Evolutionary conservation across 1,140 invertebrate genomes (phyloP).

Genomic region (Stegodyphus dumicola): DNA sequence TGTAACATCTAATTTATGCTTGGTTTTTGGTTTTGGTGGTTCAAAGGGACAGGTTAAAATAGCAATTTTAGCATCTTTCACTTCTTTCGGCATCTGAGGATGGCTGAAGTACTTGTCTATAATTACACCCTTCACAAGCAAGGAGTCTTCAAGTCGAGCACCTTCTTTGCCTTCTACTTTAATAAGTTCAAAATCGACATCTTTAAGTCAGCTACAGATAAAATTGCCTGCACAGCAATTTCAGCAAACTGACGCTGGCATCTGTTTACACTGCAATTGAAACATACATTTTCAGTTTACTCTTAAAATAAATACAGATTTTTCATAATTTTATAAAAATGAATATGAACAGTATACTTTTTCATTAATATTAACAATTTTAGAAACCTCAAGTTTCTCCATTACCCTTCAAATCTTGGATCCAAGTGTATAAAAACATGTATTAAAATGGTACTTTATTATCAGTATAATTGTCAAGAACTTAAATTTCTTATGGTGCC

Average conservation of each 20-base stretch:
- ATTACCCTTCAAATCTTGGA: too few relatives aligned
- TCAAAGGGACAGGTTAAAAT: conserved; percentile 99
- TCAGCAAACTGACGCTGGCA: conserved; percentile 96
- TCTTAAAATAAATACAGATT: not conserved
- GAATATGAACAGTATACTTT: not conserved
- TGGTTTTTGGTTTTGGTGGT: conserved; percentile 99
- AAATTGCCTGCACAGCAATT: conserved; percentile 96
- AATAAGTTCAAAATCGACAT: conserved; percentile 99
- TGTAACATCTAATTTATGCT: conserved; percentile 98
- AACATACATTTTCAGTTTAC: not conserved
- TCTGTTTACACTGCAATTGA: conserved; percentile 73
- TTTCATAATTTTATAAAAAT: not conserved
- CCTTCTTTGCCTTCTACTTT: conserved; percentile 99
- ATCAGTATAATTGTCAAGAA: too few relatives aligned
- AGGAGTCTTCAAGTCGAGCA: conserved; percentile 95
- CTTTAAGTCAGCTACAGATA: conserved; percentile 92
- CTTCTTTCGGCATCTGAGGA: conserved; percentile 97
- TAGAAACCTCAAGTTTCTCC: too few relatives aligned
- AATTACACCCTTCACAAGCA: conserved; percentile 96
- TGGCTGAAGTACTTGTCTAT: conserved; percentile 99
- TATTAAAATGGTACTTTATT: too few relatives aligned
- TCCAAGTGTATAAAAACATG: too few relatives aligned
- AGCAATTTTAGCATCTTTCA: conserved; percentile 91
- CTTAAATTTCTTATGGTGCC: too few relatives aligned
- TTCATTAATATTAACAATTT: not conserved